These are phyloP conservation scores for Porites cylindrica DNA, from an alignment of 92 coral and sea anemone genomes.

Conservation along the genomic window DNA sequence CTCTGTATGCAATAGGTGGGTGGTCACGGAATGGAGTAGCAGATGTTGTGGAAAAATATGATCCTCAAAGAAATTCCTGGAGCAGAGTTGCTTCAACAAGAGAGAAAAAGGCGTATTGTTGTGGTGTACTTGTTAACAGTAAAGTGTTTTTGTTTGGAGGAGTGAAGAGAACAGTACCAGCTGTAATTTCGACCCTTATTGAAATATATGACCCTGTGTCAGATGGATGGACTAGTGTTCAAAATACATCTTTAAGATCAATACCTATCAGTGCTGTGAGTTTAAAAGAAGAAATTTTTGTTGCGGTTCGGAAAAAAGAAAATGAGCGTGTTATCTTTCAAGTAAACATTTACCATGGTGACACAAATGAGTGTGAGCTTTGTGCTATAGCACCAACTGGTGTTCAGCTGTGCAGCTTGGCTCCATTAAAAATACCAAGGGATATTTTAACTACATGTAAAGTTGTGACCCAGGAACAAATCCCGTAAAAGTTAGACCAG, in stretches of 20 bases:
- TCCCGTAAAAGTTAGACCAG: not conserved
- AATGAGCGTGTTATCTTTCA: not conserved
- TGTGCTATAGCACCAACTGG: not conserved
- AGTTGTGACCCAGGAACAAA: not conserved
- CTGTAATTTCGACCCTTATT: not conserved
- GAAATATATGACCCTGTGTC: not conserved
- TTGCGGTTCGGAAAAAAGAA: not conserved
- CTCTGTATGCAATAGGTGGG: not conserved
- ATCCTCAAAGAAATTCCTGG: slow-evolving; percentile 3
- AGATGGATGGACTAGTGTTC: not conserved
- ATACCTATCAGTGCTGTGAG: not conserved
- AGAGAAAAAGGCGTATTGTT: not conserved
- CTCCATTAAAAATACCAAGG: not conserved
- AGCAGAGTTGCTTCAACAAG: not conserved
- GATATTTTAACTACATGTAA: not conserved
- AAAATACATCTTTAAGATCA: not conserved
- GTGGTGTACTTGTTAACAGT: not conserved
- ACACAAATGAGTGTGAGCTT: not conserved
- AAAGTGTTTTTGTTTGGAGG: slow-evolving; percentile 12
- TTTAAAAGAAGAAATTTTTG: not conserved
- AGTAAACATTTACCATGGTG: not conserved
- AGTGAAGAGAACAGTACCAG: not conserved
- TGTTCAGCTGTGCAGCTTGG: not conserved
- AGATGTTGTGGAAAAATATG: not conserved
- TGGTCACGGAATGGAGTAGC: accelerated